These are phyloP conservation scores for Monopis laevigella DNA, from an alignment of 2,888 invertebrate genomes.

Conservation along the genomic window DNA sequence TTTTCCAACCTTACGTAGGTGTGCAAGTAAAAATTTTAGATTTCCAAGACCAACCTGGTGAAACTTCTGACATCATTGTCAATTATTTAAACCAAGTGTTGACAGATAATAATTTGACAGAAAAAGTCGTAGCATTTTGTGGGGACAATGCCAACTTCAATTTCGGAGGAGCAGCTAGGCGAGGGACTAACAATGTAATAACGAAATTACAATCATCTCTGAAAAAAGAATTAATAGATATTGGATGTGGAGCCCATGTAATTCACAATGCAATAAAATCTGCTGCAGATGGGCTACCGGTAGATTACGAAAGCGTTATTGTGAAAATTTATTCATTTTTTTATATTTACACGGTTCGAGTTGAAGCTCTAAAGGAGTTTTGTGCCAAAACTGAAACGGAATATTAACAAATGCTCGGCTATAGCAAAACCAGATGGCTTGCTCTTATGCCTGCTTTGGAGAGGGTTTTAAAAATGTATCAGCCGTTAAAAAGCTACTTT, in stretches of 20 bases:
- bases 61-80: conserved; percentile 23
- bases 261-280: conserved; percentile 23
- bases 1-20: conserved; percentile 23
- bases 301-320: conserved; percentile 22
- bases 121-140: conserved; percentile 24
- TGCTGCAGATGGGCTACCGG: conserved; percentile 22
- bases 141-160: conserved; percentile 23
- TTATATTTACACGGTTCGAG: conserved; percentile 23
- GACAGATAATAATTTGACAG: conserved; percentile 24
- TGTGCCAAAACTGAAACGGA: conserved; percentile 19
- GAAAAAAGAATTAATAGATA: conserved; percentile 19
- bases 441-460: conserved; percentile 16
- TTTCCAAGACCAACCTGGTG: conserved; percentile 22
- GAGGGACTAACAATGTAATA: conserved; percentile 21
- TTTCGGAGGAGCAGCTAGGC: conserved; percentile 21
- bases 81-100: conserved; percentile 25
- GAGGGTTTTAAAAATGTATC: conserved; percentile 27
- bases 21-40: conserved; percentile 25
- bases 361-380: conserved; percentile 23
- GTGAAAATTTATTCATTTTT: conserved; percentile 23
- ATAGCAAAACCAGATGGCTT: conserved; percentile 16
- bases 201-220: conserved; percentile 19
- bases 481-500: conserved; percentile 28
- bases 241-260: conserved; percentile 24
- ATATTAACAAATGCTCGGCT: conserved; percentile 12